Base-by-base conservation (phyloP, 2,888 invertebrate species). In the Ophraella communa region DNA sequence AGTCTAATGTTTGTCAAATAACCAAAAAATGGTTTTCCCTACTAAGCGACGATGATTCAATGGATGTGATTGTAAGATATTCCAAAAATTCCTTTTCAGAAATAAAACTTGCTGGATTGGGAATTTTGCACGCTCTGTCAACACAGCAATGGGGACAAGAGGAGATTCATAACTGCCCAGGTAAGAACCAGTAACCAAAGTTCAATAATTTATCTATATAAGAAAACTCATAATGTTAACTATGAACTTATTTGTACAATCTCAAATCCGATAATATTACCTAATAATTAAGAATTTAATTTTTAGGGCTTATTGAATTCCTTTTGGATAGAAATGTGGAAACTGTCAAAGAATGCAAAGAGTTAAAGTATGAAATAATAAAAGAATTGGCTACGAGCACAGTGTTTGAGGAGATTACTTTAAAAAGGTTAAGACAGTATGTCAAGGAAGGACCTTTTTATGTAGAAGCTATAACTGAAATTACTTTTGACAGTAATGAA, bases 11-110 rank as follows among this genome's bases (percentile, higher is more conserved):
- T 0, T 82, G 71, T 83, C 83, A 79, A 76, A 80, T 90, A 2
- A 85, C 88, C 0, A 84, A 87, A 69, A 82, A 82, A 18, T 92
- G 92, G 92, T 92, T 87, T 75, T 78, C 80, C 14, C 74, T 79
- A 11, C 79, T 91, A 8, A 80, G 82, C 10, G 78, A 83, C 1
- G 80, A 85, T n/a, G n/a, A n/a, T 63, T 85, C 91, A 0, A 86
- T 90, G 78, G 87, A 88, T 62, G 80, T 87, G 42, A 82, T 94
- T 51, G 66, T 80, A 63, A 74, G 75, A 69, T 80, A 81, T 70
- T 79, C 80, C 0, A 89, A 89, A 67, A 93, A 91, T 81, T 95
- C 96, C 5, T 95, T 96, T 77, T 83, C 87, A 0, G 95, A 96
- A 72, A 85, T 95, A 14, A 89, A 90, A 76, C 77, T 88, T 62